phyloP scores from a whole-genome alignment of 2,888 invertebrate genomes.

The Acleris emargana region DNA sequence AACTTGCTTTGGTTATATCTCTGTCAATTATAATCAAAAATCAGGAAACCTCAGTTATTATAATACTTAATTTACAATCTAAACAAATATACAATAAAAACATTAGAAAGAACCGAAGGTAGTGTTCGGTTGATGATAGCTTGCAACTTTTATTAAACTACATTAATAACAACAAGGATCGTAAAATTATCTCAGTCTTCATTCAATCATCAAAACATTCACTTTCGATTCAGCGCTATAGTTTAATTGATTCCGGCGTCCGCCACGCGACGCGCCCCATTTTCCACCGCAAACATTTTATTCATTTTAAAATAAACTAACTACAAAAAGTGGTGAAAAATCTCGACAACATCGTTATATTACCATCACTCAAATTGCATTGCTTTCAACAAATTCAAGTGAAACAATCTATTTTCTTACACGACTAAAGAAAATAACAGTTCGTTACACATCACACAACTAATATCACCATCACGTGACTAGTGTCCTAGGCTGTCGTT shows the following conservation, averaged over 20 bases:
- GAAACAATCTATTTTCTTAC: constrained; percentile 37
- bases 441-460: constrained; percentile 35
- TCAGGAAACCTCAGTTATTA: constrained; percentile 22
- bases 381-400: constrained; percentile 28
- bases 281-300: constrained; percentile 16
- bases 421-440: constrained; percentile 39
- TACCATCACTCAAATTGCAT: constrained; percentile 25
- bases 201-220: constrained; percentile 64
- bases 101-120: constrained; percentile 39
- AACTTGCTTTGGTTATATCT: constrained; percentile 15
- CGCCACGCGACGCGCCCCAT: constrained; percentile 17
- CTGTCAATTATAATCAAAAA: constrained; percentile 20
- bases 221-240: constrained; percentile 39
- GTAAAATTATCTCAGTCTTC: constrained; percentile 77
- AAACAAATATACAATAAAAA: constrained; percentile 30
- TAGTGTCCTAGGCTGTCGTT: constrained; percentile 43
- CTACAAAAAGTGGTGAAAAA: constrained; percentile 29
- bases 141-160: constrained; percentile 39
- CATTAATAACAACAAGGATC: constrained; percentile 59
- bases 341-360: constrained; percentile 31
- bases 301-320: constrained; percentile 29
- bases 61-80: constrained; percentile 35
- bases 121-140: constrained; percentile 34
- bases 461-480: constrained; percentile 44
- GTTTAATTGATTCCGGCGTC: constrained; percentile 20